Evolutionary conservation across 2,113 vertebrate species (phyloP), one percentile per base, ranked within the genome.

Genomic region (Chloropsis cyanopogon): DNA sequence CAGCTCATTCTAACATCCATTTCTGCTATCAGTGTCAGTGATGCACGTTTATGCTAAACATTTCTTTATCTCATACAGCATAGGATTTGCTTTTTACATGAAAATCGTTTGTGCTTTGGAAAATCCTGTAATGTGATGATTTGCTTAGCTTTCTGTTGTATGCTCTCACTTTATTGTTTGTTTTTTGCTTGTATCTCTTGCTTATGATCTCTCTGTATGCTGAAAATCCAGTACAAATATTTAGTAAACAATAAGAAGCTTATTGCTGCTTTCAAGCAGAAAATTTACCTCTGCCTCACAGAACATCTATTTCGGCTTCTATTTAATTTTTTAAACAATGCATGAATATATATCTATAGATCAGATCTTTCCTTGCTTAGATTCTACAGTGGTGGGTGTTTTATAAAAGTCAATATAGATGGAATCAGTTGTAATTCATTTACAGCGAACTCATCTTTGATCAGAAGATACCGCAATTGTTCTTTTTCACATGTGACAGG

Each of bases 161-260:
- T 23, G 15, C 37, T 93, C 75, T 93, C 65, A 65, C 85, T 95
- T 94, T 86, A 59, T 88, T 94, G 75, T 92, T 96, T 96, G 78
- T 60, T 93, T 96, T 94, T 70, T 68, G 57, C 76, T 95, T 88
- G 64, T 96, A 96, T 95, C 84, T 92, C 79, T 90, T 82, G 88
- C 77, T 96, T 94, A 68, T 91, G 83, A 95, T 96, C 88, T 88
- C 82, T 94, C 66, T 92, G 76, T 64, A 63, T 76, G 49, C 88
- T 87, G 81, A 90, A 96, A 97, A 97, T 83, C 82, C 81, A 83
- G 78, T 86, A 75, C 92, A 95, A 97, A 94, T 89, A 91, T 93
- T 97, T 96, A 86, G 86, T 81, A 92, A 97, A 93, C 89, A 93
- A 83, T 81, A 88, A 92, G 85, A n/a, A 91, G 71, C 66, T 96